Conservation (phyloP, 1,140 invertebrate species). For the Aphelenchoides besseyi region DNA sequence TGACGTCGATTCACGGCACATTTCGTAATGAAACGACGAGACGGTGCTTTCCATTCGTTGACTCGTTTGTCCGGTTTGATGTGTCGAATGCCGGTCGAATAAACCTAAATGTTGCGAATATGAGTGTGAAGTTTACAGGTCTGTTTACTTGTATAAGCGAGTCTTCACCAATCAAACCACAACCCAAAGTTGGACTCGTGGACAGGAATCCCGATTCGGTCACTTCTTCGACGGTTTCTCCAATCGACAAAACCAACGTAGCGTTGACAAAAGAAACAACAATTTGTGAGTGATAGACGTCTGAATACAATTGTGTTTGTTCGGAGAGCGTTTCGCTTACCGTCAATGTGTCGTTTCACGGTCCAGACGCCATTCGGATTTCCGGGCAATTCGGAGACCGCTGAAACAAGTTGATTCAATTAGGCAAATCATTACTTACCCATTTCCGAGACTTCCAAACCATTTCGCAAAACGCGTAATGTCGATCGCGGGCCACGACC, state of each 20-base stretch:
- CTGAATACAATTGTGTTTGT: slow-evolving; percentile 69
- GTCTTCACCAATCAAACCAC: slow-evolving; percentile 92
- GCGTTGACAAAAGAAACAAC: slow-evolving; percentile 99
- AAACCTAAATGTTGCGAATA: slow-evolving; percentile 69
- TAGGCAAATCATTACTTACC: too few species aligned
- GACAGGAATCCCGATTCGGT: slow-evolving; percentile 98
- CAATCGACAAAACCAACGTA: slow-evolving; percentile 95
- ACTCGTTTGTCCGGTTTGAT: slow-evolving; percentile 94
- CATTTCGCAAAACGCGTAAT: slow-evolving; percentile 82
- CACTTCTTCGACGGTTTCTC: slow-evolving; percentile 99
- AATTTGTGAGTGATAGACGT: slow-evolving; percentile 98
- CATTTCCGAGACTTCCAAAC: slow-evolving; percentile 97
- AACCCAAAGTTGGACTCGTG: slow-evolving; percentile 92
- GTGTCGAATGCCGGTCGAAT: slow-evolving; percentile 96
- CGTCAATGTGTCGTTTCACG: slow-evolving; percentile 88
- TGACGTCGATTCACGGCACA: slow-evolving; percentile 98
- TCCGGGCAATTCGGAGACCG: slow-evolving; percentile 91
- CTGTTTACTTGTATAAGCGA: slow-evolving; percentile 94
- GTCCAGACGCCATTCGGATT: slow-evolving; percentile 99
- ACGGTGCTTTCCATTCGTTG: slow-evolving; percentile 97
- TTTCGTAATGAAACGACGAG: slow-evolving; percentile 91
- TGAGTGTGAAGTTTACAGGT: slow-evolving; percentile 62
- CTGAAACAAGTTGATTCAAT: too few species aligned
- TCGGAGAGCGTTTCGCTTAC: slow-evolving; percentile 67
- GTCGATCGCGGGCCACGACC: slow-evolving; percentile 89